Conservation (phyloP, 2,797 vertebrate species). For the Heteromormyrus szaboi region DNA sequence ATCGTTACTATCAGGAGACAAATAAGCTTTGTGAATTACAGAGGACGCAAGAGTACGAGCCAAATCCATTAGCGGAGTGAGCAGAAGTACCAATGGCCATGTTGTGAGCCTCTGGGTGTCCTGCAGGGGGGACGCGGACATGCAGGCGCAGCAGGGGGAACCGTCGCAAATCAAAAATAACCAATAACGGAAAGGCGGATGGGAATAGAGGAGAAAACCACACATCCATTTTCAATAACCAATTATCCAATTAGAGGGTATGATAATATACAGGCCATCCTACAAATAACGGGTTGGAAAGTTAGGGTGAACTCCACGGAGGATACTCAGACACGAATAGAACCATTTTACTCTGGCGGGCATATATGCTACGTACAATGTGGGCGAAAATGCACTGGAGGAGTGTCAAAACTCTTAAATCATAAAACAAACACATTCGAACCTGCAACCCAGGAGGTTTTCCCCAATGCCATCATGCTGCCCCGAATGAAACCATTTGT, state of each 20-base stretch:
- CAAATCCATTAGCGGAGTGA: slow-evolving; percentile 8
- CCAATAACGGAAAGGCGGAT: background rate
- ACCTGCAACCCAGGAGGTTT: background rate
- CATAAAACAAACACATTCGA: background rate
- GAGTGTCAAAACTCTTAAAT: background rate
- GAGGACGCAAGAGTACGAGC: background rate
- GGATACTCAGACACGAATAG: too few species aligned
- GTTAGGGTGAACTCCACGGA: background rate
- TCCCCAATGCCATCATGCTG: background rate
- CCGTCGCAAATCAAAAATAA: background rate
- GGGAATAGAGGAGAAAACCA: background rate
- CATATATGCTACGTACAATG: background rate
- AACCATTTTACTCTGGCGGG: background rate
- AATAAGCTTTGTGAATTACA: background rate
- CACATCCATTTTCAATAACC: background rate
- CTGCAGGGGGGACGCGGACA: background rate
- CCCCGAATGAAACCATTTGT: background rate
- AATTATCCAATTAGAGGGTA: background rate
- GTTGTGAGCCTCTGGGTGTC: background rate
- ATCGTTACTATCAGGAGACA: slow-evolving; percentile 15
- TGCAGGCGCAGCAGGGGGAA: background rate
- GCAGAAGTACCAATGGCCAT: background rate
- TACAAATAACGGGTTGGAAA: background rate
- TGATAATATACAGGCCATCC: background rate
- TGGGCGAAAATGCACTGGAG: background rate